Conservation (phyloP, 2,797 vertebrate species). For the Leptodactylus fallax region DNA sequence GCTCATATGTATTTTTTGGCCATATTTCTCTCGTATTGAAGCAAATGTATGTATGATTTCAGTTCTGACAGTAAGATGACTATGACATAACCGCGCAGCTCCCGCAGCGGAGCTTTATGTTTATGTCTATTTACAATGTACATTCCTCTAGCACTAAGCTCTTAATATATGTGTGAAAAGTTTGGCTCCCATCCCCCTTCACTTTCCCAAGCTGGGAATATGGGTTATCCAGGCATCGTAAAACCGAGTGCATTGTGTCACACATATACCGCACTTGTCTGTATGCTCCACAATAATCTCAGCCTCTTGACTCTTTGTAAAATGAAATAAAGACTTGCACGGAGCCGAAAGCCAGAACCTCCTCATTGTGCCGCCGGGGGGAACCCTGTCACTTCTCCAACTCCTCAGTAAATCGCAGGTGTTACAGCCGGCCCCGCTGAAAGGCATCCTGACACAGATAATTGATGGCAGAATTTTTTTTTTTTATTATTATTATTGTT, state of each 20-base stretch:
- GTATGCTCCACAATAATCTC: constrained; percentile 12
- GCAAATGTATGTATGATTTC: not conserved
- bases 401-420: constrained; percentile 58
- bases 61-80: not conserved
- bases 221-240: not conserved
- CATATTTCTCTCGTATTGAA: not conserved
- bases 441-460: constrained; percentile 59
- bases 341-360: constrained; percentile 43
- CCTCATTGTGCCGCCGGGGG: constrained; percentile 48
- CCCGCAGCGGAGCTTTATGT: too few relatives aligned
- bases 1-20: not conserved
- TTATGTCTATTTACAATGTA: not conserved
- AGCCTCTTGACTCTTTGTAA: constrained; percentile 45
- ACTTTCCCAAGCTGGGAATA: not conserved
- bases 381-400: constrained; percentile 57
- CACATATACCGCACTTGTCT: not conserved
- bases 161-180: not conserved
- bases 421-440: constrained; percentile 58
- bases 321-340: constrained; percentile 45
- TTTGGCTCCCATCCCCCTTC: constrained; percentile 18
- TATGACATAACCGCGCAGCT: too few relatives aligned
- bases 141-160: not conserved
- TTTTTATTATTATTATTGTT: constrained; percentile 62
- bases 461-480: constrained; percentile 61
- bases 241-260: constrained; percentile 13